Conservation (phyloP, 1,140 invertebrate genomes). For the Melanaphis sacchari region DNA sequence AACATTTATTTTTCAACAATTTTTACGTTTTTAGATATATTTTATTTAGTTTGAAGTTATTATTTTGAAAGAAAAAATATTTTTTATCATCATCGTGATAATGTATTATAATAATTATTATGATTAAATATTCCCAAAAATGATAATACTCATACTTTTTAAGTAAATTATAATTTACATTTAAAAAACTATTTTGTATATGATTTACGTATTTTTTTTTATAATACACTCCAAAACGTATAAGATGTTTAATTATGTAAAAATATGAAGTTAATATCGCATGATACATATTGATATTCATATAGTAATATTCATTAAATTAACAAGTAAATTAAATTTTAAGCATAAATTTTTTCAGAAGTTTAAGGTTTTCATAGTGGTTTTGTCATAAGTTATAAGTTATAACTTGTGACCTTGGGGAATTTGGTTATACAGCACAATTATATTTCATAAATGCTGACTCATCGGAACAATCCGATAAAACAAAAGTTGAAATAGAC, state of each 20-base stretch:
- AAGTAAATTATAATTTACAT: no score
- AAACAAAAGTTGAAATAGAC: neutral
- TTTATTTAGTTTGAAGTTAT: neutral
- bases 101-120: no score
- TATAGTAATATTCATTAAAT: neutral
- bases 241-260: neutral
- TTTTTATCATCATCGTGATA: neutral
- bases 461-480: neutral
- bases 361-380: neutral
- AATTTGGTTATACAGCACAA: neutral
- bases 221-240: no score
- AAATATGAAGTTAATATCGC: neutral
- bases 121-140: no score
- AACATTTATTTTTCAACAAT: neutral
- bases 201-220: no score
- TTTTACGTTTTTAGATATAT: neutral
- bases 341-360: neutral
- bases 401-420: neutral
- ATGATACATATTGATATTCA: neutral
- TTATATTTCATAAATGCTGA: neutral
- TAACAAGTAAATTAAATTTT: neutral
- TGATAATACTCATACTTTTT: no score
- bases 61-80: neutral
- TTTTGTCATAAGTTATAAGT: neutral
- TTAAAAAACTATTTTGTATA: no score